Conservation (phyloP, 1,140 invertebrate species). For the Neelides sp. region DNA sequence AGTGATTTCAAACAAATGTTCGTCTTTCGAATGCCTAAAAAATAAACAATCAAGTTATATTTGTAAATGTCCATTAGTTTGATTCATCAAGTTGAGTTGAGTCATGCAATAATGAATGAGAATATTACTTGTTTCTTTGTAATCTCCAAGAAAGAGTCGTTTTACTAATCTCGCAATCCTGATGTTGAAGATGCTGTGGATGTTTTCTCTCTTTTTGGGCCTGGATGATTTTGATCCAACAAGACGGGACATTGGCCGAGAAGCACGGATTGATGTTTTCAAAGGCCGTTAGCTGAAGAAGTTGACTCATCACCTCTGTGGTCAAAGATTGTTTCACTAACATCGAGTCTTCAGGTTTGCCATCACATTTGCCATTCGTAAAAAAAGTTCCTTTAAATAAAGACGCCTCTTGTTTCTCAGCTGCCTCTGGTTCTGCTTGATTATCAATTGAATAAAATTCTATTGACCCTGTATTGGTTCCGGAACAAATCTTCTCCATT, state of each 20-base stretch:
- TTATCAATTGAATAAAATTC: slow-evolving; percentile 51
- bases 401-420: slow-evolving; percentile 5
- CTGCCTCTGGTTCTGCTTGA: slow-evolving; percentile 8
- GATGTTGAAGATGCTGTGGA: slow-evolving; percentile 59
- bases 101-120: not conserved
- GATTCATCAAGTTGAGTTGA: not conserved
- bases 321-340: slow-evolving; percentile 42
- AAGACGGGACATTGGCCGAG: slow-evolving; percentile 75
- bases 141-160: slow-evolving; percentile 71
- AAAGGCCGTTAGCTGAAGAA: slow-evolving; percentile 53
- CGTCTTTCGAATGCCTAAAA: slow-evolving; percentile 45
- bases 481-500: slow-evolving; percentile 71
- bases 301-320: slow-evolving; percentile 42
- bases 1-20: slow-evolving; percentile 78
- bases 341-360: not conserved
- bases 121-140: slow-evolving; percentile 57
- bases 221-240: slow-evolving; percentile 73
- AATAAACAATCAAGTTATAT: slow-evolving; percentile 12
- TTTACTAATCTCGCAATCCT: slow-evolving; percentile 54
- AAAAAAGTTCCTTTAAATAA: not conserved
- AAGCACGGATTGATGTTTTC: slow-evolving; percentile 49
- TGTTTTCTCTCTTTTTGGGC: slow-evolving; percentile 71
- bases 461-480: slow-evolving; percentile 60
- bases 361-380: not conserved
- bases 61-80: slow-evolving; percentile 8